A percentile compares a stretch with the other conserved stretches of the same genome.
Evolutionary conservation across 2,797 vertebrate genomes (phyloP).

Genomic region (Sorex maritimensis): DNA sequence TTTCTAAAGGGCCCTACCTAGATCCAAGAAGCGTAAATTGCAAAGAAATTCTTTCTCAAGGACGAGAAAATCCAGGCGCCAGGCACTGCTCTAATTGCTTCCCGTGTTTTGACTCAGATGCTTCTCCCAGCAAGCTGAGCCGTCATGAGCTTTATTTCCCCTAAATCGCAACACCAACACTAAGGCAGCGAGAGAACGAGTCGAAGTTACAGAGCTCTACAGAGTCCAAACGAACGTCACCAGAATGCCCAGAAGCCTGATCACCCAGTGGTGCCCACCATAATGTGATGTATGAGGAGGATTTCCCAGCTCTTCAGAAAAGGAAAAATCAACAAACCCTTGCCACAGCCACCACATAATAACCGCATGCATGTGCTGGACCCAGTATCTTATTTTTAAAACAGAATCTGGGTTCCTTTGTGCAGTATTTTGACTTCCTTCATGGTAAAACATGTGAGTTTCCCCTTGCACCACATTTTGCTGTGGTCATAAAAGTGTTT

Average conservation of each 20-base stretch:
- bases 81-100: background rate
- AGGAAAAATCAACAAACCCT: background rate
- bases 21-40: background rate
- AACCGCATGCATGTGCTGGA: background rate
- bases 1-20: background rate
- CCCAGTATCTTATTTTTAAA: background rate
- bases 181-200: background rate
- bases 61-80: background rate
- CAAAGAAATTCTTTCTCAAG: constrained; percentile 1
- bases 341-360: constrained; percentile 10
- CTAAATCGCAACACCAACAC: background rate
- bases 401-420: constrained; percentile 17
- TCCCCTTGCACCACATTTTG: constrained; percentile 50
- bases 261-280: background rate
- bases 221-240: background rate
- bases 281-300: background rate
- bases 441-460: constrained; percentile 49
- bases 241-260: background rate
- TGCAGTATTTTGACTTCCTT: constrained; percentile 44
- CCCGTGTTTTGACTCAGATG: background rate
- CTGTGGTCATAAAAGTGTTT: constrained; percentile 72
- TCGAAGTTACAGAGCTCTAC: background rate
- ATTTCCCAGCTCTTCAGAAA: constrained; percentile 39
- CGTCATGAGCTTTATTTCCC: background rate
- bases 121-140: background rate